Conservation (phyloP, 2,113 vertebrate genomes). For the Hoplias malabaricus region DNA sequence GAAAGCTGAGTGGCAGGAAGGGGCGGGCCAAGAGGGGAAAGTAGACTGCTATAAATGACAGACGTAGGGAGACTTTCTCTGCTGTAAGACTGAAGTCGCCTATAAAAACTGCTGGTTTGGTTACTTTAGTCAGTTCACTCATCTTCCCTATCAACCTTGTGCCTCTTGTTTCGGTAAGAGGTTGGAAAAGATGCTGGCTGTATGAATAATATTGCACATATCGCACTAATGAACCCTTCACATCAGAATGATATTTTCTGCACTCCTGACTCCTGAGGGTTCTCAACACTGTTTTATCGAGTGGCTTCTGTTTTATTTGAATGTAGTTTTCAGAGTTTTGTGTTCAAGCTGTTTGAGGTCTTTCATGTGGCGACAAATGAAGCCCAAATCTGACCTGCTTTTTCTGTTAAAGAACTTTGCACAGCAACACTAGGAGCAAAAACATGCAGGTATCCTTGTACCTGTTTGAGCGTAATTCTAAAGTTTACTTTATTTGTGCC, state of each 20-base stretch:
- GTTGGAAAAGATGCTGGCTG: not conserved
- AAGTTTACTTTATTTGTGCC: conserved; percentile 1
- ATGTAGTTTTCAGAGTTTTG: not conserved
- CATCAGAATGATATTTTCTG: not conserved
- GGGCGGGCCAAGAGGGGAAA: conserved; percentile 91
- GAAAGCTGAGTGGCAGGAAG: conserved; percentile 81
- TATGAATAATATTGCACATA: not conserved
- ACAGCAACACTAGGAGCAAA: not conserved
- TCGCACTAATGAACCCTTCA: not conserved
- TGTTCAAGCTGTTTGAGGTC: not conserved
- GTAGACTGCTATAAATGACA: conserved; percentile 60
- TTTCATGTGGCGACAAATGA: not conserved
- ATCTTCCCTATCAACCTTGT: not conserved
- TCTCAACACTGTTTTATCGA: not conserved
- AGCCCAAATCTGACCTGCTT: not conserved
- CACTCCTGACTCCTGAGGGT: not conserved
- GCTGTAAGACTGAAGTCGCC: not conserved
- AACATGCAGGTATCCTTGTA: not conserved
- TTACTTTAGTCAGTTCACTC: conserved; percentile 4
- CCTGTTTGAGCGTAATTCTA: not conserved
- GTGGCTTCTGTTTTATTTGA: not conserved
- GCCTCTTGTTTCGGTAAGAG: not conserved
- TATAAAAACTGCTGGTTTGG: not conserved
- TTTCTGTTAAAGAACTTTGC: not conserved
- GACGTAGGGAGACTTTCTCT: not conserved